phyloP scores from a whole-genome alignment of 1,140 invertebrate species.

The Orussus abietinus region DNA sequence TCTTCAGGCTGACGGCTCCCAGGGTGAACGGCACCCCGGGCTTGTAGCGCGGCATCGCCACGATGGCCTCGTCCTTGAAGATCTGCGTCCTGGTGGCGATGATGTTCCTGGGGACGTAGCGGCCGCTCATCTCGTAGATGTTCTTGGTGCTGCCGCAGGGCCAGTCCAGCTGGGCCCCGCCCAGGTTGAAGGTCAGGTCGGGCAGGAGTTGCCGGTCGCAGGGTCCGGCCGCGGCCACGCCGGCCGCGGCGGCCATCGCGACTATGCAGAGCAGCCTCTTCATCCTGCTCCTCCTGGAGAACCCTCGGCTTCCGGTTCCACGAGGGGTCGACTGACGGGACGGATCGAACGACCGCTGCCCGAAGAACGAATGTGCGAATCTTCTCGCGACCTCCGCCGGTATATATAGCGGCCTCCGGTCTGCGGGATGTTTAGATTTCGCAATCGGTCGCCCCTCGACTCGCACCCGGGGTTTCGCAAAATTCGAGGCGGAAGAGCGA shows the following conservation, averaged over 20 bases:
- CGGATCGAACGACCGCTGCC: no score
- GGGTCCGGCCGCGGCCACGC: not conserved
- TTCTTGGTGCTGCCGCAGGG: conserved; percentile 58
- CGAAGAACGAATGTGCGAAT: no score
- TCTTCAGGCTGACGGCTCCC: conserved; percentile 54
- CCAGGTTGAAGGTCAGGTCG: conserved; percentile 39
- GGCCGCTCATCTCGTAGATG: conserved; percentile 57
- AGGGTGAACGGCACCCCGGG: conserved; percentile 61
- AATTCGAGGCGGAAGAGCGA: no score
- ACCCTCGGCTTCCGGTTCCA: no score
- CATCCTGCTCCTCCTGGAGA: conserved; percentile 25
- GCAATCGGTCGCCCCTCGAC: no score
- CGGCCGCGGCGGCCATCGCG: not conserved
- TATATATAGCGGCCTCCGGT: not conserved
- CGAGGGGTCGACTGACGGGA: no score
- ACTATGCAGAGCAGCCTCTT: conserved; percentile 17
- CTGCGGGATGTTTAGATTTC: no score
- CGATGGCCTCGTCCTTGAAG: conserved; percentile 55
- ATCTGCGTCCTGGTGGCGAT: conserved; percentile 62
- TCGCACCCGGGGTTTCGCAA: no score
- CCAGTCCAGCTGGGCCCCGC: conserved; percentile 55
- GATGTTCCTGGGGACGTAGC: conserved; percentile 58
- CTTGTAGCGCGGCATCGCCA: conserved; percentile 59
- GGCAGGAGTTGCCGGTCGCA: conserved; percentile 15
- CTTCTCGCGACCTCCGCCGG: not conserved